Evolutionary conservation across 2,888 invertebrate species (phyloP).

Genomic region (Exocentrus adspersus): DNA sequence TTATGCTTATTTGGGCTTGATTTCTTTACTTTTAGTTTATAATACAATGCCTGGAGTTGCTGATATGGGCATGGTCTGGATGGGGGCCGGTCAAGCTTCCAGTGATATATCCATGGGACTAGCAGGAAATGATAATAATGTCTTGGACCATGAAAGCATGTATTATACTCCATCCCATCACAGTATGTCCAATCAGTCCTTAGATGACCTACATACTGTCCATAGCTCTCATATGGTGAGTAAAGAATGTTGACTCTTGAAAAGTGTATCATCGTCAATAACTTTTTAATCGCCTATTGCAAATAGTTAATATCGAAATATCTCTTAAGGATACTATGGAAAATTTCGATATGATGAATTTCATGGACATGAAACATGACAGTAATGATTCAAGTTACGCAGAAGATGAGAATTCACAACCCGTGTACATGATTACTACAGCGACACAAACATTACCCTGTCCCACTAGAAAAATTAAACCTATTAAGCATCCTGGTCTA

Average conservation of each 20-base stretch:
- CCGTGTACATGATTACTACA: constrained; percentile 65
- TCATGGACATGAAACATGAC: constrained; percentile 61
- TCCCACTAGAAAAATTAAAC: constrained; percentile 74
- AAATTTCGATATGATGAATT: constrained; percentile 62
- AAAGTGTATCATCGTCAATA: too few species aligned
- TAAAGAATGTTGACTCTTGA: constrained; percentile 16
- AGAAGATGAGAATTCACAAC: constrained; percentile 63
- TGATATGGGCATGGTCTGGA: constrained; percentile 75
- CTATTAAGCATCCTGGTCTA: constrained; percentile 77
- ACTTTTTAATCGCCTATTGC: too few species aligned
- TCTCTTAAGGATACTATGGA: constrained; percentile 59
- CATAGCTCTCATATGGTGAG: constrained; percentile 66
- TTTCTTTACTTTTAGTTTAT: constrained; percentile 56
- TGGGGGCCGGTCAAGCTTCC: constrained; percentile 69
- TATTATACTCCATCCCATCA: constrained; percentile 63
- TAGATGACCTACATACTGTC: constrained; percentile 66
- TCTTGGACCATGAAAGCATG: constrained; percentile 62
- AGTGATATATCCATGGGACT: constrained; percentile 65
- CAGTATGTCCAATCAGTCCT: constrained; percentile 63
- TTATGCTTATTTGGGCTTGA: not conserved
- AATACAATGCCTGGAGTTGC: constrained; percentile 68
- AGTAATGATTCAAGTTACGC: constrained; percentile 64
- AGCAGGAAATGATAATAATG: constrained; percentile 58
- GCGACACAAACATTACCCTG: constrained; percentile 68
- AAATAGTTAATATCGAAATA: not conserved